Percentiles rank a stretch among this genome's conserved stretches.
These are phyloP conservation scores for Cosmia pyralina DNA, from an alignment of 2,888 invertebrate species.

Conservation along the genomic window DNA sequence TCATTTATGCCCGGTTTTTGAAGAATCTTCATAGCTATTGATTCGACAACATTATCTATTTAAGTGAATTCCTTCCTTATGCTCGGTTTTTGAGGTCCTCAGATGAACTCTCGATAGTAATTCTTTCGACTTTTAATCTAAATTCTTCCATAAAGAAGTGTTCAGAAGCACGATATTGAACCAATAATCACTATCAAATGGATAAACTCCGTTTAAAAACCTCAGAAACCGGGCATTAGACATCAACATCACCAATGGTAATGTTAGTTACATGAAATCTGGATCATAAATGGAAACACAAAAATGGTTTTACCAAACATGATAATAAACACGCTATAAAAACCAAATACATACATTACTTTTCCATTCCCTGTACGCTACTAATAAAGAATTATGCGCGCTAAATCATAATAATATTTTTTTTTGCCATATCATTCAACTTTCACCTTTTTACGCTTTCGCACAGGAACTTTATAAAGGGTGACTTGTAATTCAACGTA, in stretches of 20 bases:
- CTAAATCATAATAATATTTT: constrained; percentile 29
- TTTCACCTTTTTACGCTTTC: constrained; percentile 11
- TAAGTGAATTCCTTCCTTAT: too few relatives aligned
- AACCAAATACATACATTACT: constrained; percentile 21
- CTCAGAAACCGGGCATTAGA: neutral
- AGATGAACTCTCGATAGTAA: too few relatives aligned
- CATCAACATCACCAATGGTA: too few relatives aligned
- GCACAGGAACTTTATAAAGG: neutral
- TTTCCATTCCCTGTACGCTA: constrained; percentile 8
- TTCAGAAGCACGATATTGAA: too few relatives aligned
- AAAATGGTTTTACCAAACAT: constrained; percentile 30
- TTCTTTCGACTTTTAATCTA: too few relatives aligned
- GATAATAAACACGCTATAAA: constrained; percentile 5
- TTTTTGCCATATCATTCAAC: constrained; percentile 14
- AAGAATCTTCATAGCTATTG: too few relatives aligned
- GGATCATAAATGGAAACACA: neutral
- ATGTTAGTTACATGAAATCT: too few relatives aligned
- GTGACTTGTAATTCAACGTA: neutral
- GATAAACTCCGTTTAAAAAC: too few relatives aligned
- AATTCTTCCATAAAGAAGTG: too few relatives aligned
- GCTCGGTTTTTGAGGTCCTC: too few relatives aligned
- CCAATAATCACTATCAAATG: too few relatives aligned
- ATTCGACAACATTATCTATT: too few relatives aligned
- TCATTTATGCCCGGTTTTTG: neutral
- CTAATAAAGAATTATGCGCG: constrained; percentile 48